Evolutionary conservation across 2,888 invertebrate genomes (phyloP).

Genomic region (Galerucella calmariensis): DNA sequence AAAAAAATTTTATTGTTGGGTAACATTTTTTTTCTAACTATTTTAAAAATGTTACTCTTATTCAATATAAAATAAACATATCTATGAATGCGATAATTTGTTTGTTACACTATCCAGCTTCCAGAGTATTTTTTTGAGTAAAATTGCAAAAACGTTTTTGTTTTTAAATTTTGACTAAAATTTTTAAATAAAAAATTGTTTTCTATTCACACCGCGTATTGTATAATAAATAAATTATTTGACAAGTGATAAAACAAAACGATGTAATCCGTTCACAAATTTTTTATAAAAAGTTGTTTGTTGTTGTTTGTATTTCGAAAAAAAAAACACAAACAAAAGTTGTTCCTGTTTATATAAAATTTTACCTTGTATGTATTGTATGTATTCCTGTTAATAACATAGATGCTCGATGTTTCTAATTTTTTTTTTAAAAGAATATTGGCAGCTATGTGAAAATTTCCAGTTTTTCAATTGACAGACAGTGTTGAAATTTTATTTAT

Average conservation of each 20-base stretch:
- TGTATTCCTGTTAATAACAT: slow-evolving; percentile 20
- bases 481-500: slow-evolving; percentile 42
- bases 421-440: slow-evolving; percentile 12
- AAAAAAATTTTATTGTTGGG: not conserved
- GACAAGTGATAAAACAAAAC: not conserved
- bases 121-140: not conserved
- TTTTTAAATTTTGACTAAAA: slow-evolving; percentile 3
- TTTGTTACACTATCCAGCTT: too few species aligned
- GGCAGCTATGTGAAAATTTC: slow-evolving; percentile 26
- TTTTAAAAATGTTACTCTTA: slow-evolving; percentile 15
- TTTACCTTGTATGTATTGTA: slow-evolving; percentile 21
- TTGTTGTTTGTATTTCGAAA: slow-evolving; percentile 10
- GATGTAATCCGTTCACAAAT: not conserved
- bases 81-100: too few species aligned
- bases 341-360: slow-evolving; percentile 32
- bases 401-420: slow-evolving; percentile 16
- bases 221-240: not conserved
- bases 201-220: not conserved
- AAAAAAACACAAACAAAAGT: slow-evolving; percentile 1
- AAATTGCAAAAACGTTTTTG: slow-evolving; percentile 6
- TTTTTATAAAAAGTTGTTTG: not conserved
- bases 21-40: slow-evolving; percentile 1
- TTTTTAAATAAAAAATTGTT: slow-evolving; percentile 7
- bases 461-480: slow-evolving; percentile 25
- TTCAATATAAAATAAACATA: not conserved